Evolutionary conservation across 2,888 invertebrate genomes (phyloP).

Genomic region (Acronicta leporina): DNA sequence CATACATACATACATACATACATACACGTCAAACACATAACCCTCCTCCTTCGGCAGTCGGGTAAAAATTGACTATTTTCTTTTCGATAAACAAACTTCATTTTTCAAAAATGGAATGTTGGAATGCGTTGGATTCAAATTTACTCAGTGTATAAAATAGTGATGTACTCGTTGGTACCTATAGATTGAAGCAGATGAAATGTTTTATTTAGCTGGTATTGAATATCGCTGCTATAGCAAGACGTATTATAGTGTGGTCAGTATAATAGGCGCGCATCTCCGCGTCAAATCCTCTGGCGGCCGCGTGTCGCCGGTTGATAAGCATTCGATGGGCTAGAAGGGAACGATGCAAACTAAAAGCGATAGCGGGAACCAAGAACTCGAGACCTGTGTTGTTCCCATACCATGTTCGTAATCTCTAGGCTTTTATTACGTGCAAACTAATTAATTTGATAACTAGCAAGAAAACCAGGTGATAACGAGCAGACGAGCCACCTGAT

Average conservation of each 20-base stretch:
- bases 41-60: too few relatives aligned
- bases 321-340: constrained; percentile 73
- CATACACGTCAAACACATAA: too few relatives aligned
- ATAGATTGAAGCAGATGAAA: neutral
- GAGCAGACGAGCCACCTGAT: too few relatives aligned
- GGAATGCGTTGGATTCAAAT: constrained; percentile 1
- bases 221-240: constrained; percentile 34
- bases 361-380: constrained; percentile 47
- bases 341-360: constrained; percentile 49
- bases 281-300: constrained; percentile 79
- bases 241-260: constrained; percentile 59
- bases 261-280: constrained; percentile 77
- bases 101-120: constrained; percentile 25
- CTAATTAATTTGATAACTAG: too few relatives aligned
- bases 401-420: too few relatives aligned
- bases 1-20: too few relatives aligned
- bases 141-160: constrained; percentile 3
- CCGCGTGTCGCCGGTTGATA: constrained; percentile 84
- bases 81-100: neutral
- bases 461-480: too few relatives aligned
- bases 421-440: too few relatives aligned
- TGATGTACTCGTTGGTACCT: neutral
- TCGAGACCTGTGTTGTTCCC: too few relatives aligned
- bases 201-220: constrained; percentile 30
- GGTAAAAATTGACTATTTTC: neutral